Percentiles rank a stretch among this genome's conserved stretches.
Conservation (phyloP, 2,888 invertebrate genomes). For the Criorhina ranunculi region DNA sequence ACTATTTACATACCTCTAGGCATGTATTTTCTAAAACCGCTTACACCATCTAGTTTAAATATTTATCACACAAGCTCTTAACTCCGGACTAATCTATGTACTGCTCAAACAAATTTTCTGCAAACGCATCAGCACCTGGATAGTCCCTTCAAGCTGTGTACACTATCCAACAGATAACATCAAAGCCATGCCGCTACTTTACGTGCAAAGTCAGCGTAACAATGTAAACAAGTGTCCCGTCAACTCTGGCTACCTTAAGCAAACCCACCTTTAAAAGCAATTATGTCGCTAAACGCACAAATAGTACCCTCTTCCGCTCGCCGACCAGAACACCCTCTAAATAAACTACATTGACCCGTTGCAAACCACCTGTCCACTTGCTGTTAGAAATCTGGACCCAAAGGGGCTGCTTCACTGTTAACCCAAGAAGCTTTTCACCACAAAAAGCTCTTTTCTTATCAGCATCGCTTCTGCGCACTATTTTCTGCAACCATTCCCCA, state of each 20-base stretch:
- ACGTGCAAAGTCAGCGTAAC: constrained; percentile 58
- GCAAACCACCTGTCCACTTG: constrained; percentile 14
- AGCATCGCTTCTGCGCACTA: constrained; percentile 60
- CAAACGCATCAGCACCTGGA: constrained; percentile 3
- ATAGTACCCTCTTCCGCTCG: not conserved
- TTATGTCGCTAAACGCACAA: constrained; percentile 32
- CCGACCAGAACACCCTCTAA: constrained; percentile 27
- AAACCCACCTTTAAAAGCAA: constrained; percentile 58
- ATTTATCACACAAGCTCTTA: constrained; percentile 12
- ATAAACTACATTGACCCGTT: constrained; percentile 56
- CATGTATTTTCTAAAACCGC: not conserved
- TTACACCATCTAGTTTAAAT: not conserved
- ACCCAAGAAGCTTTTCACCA: constrained; percentile 61
- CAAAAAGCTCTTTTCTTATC: constrained; percentile 55
- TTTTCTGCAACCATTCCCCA: constrained; percentile 62
- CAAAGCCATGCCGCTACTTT: constrained; percentile 38
- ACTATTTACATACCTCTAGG: too few relatives aligned
- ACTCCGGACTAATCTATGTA: constrained; percentile 18
- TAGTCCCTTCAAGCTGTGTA: constrained; percentile 40
- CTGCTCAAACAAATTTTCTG: constrained; percentile 36
- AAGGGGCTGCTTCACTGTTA: constrained; percentile 32
- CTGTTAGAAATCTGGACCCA: constrained; percentile 30
- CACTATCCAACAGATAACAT: constrained; percentile 42
- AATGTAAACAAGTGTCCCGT: constrained; percentile 51
- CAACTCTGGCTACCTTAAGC: constrained; percentile 3